Base-by-base conservation (phyloP, 92 coral and sea anemone genomes). In the Bergia puertoricense region DNA sequence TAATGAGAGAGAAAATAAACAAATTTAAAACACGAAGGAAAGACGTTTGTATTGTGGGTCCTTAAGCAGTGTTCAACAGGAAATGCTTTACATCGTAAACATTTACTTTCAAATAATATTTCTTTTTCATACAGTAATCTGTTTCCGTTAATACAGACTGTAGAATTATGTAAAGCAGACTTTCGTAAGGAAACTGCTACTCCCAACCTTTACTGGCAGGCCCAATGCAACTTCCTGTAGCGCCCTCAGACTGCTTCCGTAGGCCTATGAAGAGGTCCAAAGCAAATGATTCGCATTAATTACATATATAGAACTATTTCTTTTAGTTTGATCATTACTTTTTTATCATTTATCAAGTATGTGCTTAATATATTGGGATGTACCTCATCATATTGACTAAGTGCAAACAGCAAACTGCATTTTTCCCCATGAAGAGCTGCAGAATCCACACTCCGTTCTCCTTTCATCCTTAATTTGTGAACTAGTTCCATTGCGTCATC, bases 331-430 rank as follows among this genome's bases (percentile, higher is more conserved):
- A 48, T 48, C 54, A 48, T 8, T 46, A 3, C 50, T 54, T 13
- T 54, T 1, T 13, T 54, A 54, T 54, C 59, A 54, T 11, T 54
- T 18, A 20, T 69, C 14, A n/a, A 69, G 74, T 69, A 8, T 66
- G 51, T 69, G 8, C 42, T 54, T 16, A 44, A 54, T 36, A 71
- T 16, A 45, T 37, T 20, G n/a, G 38, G 1, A 44, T 30, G 11
- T 85, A 97, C 99, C 93, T 97, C 98, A 79, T 93, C 94, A 77
- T 97, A 97, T 88, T 97, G 96, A 91, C 98, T 97, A 43, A 97
- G 92, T 18, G 99, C 97, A 95, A 97, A 97, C 81, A 97, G 88
- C 86, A 97, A 85, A 15, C 92, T 91, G 85, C 98, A 96, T 85
- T 91, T 94, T 85, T 92, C 98, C 30, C 96, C 95, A 82, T 92